Evolutionary conservation across 1,140 invertebrate genomes (phyloP).

Genomic region (Bombus pyrosoma): DNA sequence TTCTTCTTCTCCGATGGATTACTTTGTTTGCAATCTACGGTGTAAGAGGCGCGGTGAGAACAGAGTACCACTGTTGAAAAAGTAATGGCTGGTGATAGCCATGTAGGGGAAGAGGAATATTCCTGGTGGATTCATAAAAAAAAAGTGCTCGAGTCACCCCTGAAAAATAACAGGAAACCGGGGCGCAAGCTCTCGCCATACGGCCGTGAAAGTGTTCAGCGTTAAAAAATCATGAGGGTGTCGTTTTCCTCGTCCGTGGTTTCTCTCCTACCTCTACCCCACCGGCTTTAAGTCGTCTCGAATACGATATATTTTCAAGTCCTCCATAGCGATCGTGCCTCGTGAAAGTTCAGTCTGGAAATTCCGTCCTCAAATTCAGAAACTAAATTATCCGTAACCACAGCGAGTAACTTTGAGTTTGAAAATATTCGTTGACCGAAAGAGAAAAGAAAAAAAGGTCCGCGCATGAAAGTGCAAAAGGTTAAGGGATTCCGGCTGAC

Average conservation of each 20-base stretch:
- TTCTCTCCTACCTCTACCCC: neutral
- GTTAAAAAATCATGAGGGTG: conserved; percentile 75
- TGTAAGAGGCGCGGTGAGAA: neutral
- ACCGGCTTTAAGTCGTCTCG: neutral
- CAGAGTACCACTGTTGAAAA: conserved; percentile 4
- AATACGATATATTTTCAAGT: neutral
- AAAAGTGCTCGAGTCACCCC: conserved; percentile 70
- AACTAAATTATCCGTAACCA: conserved; percentile 8
- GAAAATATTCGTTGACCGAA: neutral
- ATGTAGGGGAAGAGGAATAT: conserved; percentile 53
- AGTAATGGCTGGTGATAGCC: conserved; percentile 32
- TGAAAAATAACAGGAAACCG: conserved; percentile 73
- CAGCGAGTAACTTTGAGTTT: conserved; percentile 5
- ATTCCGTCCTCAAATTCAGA: neutral
- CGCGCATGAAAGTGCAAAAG: conserved; percentile 54
- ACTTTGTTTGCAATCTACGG: neutral
- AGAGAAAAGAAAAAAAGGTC: conserved; percentile 47
- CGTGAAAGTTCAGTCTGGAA: neutral
- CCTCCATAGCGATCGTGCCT: neutral
- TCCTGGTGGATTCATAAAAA: conserved; percentile 75
- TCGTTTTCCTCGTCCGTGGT: conserved; percentile 51
- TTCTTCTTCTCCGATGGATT: neutral
- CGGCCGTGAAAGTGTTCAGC: conserved; percentile 65
- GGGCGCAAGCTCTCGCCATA: conserved; percentile 65
- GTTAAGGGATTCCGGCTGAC: conserved; percentile 63